Evolutionary conservation across 2,797 vertebrate species (phyloP), one percentile per base, ranked within the genome.

Genomic region (Leptoclinus maculatus): DNA sequence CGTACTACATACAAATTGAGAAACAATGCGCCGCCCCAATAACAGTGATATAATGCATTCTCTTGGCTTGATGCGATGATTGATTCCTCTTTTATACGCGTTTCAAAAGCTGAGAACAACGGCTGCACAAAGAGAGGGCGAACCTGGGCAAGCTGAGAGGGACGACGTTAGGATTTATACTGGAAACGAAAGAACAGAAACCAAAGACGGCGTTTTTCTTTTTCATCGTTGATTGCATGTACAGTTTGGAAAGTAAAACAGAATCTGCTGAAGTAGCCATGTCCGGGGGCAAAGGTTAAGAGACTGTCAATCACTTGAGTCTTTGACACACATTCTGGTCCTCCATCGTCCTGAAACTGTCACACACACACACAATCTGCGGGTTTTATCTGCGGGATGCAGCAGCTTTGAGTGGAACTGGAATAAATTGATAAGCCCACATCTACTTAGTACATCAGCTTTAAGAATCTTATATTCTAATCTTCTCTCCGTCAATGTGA

Each of bases 381-480:
- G 47, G 68, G 83, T 83, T 90, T 90, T 89, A 84, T 87, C 87
- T 39, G 79, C 60, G 45, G 78, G 88, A 73, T 21, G 59, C 76
- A 80, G 78, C 73, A 49, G 87, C 84, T 89, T 80, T 79, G 74
- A 79, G 72, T 43, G 65, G 13, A 80, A 78, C 88, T 65, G 76
- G 71, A 78, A 85, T 84, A 66, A 77, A 87, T 66, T 81, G 84
- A 89, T 87, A 84, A 89, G 41, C 74, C 69, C 47, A 66, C 82
- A 86, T 83, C 87, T 69, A 70, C 88, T 83, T 64, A 90, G 87
- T 17, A 84, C 80, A 87, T 82, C 86, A 83, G 90, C 83, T 88
- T 82, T 88, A 85, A 89, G 86, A 92, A 87, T 86, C 87, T 92
- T 87, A 88, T 43, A 56, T 77, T 83, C 63, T 92, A 91, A 92